Evolutionary conservation across 2,797 vertebrate genomes (phyloP).

Genomic region (Ambastaia sidthimunki): DNA sequence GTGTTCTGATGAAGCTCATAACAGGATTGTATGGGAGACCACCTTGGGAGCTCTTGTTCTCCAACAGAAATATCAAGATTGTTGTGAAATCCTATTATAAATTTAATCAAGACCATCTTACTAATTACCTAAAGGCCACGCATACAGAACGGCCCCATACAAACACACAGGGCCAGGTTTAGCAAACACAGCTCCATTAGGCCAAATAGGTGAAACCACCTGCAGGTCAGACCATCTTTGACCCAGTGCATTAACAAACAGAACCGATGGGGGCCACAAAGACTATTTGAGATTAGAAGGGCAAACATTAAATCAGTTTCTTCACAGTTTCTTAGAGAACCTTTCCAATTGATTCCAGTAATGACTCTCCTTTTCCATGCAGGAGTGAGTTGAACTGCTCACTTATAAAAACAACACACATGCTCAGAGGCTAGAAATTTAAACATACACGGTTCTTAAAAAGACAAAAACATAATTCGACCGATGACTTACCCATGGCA

Average conservation of each 20-base stretch:
- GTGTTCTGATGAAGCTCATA: conserved; percentile 51
- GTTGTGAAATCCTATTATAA: conserved; percentile 81
- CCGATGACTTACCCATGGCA: not conserved
- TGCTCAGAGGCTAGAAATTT: conserved; percentile 18
- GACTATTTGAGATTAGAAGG: conserved; percentile 32
- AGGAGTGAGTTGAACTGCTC: conserved; percentile 21
- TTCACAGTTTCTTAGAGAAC: not conserved
- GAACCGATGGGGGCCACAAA: not conserved
- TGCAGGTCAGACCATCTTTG: conserved; percentile 5
- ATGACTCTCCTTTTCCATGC: not conserved
- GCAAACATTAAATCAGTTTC: conserved; percentile 27
- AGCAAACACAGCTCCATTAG: conserved; percentile 47
- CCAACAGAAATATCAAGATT: conserved; percentile 79
- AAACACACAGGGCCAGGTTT: conserved; percentile 41
- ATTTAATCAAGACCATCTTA: conserved; percentile 71
- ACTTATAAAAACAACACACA: not conserved
- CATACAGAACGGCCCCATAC: conserved; percentile 68
- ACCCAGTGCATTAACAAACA: conserved; percentile 5
- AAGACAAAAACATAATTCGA: not conserved
- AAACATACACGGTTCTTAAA: conserved; percentile 5
- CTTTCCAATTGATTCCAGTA: not conserved
- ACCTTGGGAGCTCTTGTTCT: conserved; percentile 68
- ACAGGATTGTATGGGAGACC: conserved; percentile 58
- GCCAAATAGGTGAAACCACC: conserved; percentile 18
- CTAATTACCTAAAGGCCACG: conserved; percentile 73